Evolutionary conservation across 2,888 invertebrate species (phyloP).

Genomic region (Diarsia mendica): DNA sequence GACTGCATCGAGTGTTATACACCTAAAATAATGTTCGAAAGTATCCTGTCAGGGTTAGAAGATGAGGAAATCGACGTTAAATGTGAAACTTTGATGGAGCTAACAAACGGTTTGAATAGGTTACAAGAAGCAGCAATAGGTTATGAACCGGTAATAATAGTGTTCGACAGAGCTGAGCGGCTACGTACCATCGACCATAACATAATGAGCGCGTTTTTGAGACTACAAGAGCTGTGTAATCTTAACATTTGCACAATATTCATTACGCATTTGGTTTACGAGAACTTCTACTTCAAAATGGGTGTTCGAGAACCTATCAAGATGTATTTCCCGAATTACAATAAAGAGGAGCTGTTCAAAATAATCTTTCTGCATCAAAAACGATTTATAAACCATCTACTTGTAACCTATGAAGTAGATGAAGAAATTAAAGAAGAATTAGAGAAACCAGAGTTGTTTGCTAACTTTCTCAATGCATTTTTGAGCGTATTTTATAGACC

Average conservation of each 20-base stretch:
- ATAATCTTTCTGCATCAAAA: conserved; percentile 84
- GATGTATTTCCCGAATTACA: conserved; percentile 95
- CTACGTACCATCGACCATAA: conserved; percentile 93
- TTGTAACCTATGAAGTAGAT: conserved; percentile 75
- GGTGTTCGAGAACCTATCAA: conserved; percentile 93
- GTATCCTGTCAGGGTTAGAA: conserved; percentile 91
- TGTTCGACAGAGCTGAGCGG: conserved; percentile 95
- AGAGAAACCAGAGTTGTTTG: conserved; percentile 91
- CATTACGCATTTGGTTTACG: conserved; percentile 94
- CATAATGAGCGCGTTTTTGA: conserved; percentile 93
- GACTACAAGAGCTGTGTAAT: conserved; percentile 93
- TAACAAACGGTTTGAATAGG: conserved; percentile 88
- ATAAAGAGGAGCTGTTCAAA: conserved; percentile 91
- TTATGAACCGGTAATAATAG: conserved; percentile 90
- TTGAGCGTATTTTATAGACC: conserved; percentile 95
- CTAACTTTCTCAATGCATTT: conserved; percentile 95
- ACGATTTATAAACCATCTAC: conserved; percentile 77
- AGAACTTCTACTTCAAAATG: conserved; percentile 94
- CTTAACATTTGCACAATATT: conserved; percentile 94
- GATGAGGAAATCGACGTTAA: conserved; percentile 84
- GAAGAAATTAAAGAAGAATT: conserved; percentile 77
- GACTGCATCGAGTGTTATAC: conserved; percentile 96
- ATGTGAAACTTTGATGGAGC: conserved; percentile 93
- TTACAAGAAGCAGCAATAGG: conserved; percentile 72
- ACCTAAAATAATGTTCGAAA: conserved; percentile 94